These are phyloP conservation scores for Pseudococcus viburni DNA, from an alignment of 2,888 invertebrate species.

Conservation along the genomic window DNA sequence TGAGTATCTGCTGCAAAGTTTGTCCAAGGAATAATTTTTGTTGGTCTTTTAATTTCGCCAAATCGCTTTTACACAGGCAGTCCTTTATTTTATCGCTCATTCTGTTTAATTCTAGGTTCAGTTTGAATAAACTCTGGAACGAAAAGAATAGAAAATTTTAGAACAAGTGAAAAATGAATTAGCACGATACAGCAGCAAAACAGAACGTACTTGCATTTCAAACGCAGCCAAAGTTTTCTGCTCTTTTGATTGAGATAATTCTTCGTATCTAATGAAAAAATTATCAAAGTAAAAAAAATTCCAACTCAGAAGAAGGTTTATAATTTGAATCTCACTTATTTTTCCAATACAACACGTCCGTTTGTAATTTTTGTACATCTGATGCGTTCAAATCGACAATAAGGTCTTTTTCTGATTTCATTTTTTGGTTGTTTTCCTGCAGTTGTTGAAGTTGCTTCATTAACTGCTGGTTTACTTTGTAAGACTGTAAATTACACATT, in stretches of 20 bases:
- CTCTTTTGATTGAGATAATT: constrained; percentile 14
- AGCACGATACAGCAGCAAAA: neutral
- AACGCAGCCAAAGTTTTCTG: constrained; percentile 19
- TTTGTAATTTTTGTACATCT: constrained; percentile 69
- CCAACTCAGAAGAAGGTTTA: neutral
- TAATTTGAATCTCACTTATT: constrained; percentile 68
- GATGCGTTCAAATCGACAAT: constrained; percentile 69
- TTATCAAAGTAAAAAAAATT: neutral
- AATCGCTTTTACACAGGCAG: constrained; percentile 33
- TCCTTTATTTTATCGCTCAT: constrained; percentile 28
- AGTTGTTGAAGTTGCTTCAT: constrained; percentile 69
- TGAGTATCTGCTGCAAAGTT: constrained; percentile 36
- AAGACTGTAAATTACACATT: constrained; percentile 37
- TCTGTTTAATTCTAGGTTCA: constrained; percentile 25
- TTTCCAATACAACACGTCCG: constrained; percentile 69
- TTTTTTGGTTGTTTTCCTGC: constrained; percentile 68
- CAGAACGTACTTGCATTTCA: constrained; percentile 29
- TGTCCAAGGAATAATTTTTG: neutral
- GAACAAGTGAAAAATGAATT: neutral
- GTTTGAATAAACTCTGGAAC: constrained; percentile 31
- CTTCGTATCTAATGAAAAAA: constrained; percentile 40
- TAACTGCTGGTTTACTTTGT: constrained; percentile 68
- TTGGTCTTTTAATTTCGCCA: constrained; percentile 16
- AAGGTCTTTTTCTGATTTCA: constrained; percentile 68
- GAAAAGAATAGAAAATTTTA: neutral